A percentile compares a stretch with the other conserved stretches of the same genome.
These are phyloP conservation scores for Phymatocera aterrima DNA, from an alignment of 2,888 invertebrate genomes.

Conservation along the genomic window DNA sequence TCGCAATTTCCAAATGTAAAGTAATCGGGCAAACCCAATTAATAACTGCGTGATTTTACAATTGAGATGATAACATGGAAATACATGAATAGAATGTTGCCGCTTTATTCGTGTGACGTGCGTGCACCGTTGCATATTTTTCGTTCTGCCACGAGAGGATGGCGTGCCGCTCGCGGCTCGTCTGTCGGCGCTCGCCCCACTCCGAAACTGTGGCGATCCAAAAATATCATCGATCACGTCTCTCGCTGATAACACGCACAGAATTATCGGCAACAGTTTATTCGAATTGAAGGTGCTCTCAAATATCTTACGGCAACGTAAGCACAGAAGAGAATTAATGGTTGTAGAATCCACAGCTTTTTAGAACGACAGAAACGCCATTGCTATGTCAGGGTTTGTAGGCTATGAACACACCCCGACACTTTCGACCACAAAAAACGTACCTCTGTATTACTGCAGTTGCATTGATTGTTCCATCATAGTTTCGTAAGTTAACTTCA, in stretches of 20 bases:
- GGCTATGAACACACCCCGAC: constrained; percentile 71
- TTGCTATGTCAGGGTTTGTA: constrained; percentile 72
- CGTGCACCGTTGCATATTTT: constrained; percentile 34
- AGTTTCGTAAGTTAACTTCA: constrained; percentile 65
- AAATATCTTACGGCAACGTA: background rate
- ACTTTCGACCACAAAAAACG: constrained; percentile 56
- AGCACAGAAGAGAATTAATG: background rate
- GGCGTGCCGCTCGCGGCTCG: constrained; percentile 66
- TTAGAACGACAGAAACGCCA: constrained; percentile 68
- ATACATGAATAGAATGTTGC: background rate
- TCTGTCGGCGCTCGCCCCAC: constrained; percentile 60
- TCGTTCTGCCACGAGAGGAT: constrained; percentile 63
- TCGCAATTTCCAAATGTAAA: background rate
- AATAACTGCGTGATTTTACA: background rate
- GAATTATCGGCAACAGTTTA: background rate
- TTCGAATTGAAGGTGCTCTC: background rate
- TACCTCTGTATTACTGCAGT: constrained; percentile 66
- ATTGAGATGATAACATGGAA: background rate
- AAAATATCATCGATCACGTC: constrained; percentile 38
- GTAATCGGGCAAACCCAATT: background rate
- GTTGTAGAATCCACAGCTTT: background rate
- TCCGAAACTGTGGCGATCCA: constrained; percentile 38
- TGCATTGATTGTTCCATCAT: constrained; percentile 65
- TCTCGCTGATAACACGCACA: constrained; percentile 6
- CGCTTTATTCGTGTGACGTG: constrained; percentile 8